Evolutionary conservation across 2,113 vertebrate genomes (phyloP), one percentile per base, ranked within the genome.

Genomic region (Oenanthe oenanthe): DNA sequence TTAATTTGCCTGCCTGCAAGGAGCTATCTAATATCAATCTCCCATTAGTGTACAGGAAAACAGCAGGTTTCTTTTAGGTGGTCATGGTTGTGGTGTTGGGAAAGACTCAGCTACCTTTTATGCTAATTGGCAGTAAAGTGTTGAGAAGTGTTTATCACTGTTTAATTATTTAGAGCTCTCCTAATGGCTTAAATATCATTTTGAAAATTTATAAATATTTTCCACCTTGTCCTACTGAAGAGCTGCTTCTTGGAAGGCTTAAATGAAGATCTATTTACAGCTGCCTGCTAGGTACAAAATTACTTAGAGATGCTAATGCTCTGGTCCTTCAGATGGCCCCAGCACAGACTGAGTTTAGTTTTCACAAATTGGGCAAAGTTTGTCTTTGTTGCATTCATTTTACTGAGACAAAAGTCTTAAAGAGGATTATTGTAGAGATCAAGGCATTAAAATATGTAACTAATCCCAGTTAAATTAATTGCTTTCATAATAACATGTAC

Each of bases 391-490:
- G 29, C 65, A 92, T 92, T 92, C 76, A 71, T 97, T 95, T 95
- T 89, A 85, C 83, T 82, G 86, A 88, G 36, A 92, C 65, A 94
- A 56, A 91, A 51, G 47, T 93, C 83, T 98, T 97, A 95, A 91
- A 96, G 78, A 96, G 87, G 94, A 96, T 97, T 97, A 97, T 78
- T 58, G 7, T 50, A 71, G 54, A 93, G 80, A 75, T 93, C 91
- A 91, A 93, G 85, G 86, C 77, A 91, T 82, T 93, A 94, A 94
- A 97, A 97, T 93, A 94, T 17, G 43, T 95, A 97, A 96, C 94
- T 97, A 97, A 96, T 97, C 88, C 75, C 76, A 96, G 93, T 93
- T 96, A 96, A 88, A 95, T 80, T 77, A 96, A 97, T 96, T 97
- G 61, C 94, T 98, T 97, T 96, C 78, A 28, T 94, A 76, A 73